Evolutionary conservation across 35 echinoderm and acorn worm species (phyloP).

Genomic region (Ophiothrix spiculata): DNA sequence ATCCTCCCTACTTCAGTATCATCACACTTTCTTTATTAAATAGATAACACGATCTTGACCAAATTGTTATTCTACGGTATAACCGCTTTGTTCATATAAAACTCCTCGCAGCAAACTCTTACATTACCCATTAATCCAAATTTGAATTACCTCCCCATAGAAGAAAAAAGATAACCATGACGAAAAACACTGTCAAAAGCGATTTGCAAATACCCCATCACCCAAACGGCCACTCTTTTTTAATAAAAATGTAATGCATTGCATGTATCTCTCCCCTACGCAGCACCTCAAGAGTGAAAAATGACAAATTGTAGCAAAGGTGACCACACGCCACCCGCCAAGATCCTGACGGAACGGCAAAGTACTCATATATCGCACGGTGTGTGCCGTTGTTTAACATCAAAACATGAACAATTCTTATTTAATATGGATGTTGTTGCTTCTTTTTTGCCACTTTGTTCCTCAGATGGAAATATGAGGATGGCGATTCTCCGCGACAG

Average conservation of each 20-base stretch:
- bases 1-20: no score
- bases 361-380: neutral
- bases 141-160: no score
- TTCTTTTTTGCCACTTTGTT: constrained; percentile 2
- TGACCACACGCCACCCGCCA: neutral
- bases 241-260: neutral
- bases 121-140: neutral
- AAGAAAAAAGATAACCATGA: neutral
- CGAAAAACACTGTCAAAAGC: neutral
- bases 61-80: neutral
- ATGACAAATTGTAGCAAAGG: neutral
- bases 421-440: constrained; percentile 13
- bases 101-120: neutral
- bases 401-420: constrained; percentile 9
- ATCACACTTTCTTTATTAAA: no score
- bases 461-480: neutral
- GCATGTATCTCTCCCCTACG: neutral
- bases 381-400: neutral
- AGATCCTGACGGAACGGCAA: neutral
- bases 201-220: neutral
- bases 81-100: neutral
- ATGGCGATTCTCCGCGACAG: neutral
- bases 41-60: neutral
- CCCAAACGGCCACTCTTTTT: neutral
- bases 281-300: constrained; percentile 1